A percentile compares a stretch with the other conserved stretches of the same genome.
Evolutionary conservation across 2,113 vertebrate species (phyloP).

Genomic region (Xiphophorus maculatus): DNA sequence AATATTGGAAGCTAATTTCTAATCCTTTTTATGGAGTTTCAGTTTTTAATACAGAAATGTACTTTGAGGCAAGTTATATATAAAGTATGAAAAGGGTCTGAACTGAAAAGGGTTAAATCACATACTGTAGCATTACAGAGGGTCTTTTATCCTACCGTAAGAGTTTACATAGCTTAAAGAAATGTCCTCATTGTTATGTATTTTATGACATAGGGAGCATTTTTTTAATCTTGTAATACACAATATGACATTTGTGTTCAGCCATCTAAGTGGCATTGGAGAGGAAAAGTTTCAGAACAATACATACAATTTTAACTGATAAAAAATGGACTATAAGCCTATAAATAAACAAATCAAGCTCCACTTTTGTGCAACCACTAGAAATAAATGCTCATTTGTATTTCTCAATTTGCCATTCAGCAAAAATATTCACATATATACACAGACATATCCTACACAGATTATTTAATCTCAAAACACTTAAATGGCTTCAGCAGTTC

Average conservation of each 20-base stretch:
- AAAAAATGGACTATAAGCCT: background rate
- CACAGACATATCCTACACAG: background rate
- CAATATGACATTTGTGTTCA: background rate
- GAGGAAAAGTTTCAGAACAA: background rate
- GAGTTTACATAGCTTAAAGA: too few relatives aligned
- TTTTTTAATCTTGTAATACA: too few relatives aligned
- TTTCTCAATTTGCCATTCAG: conserved; percentile 72
- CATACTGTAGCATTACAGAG: too few relatives aligned
- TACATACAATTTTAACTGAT: background rate
- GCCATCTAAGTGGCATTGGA: background rate
- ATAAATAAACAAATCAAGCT: conserved; percentile 41
- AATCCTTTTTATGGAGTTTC: too few relatives aligned
- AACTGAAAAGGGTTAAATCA: too few relatives aligned
- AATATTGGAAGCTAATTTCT: too few relatives aligned
- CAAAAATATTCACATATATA: conserved; percentile 8
- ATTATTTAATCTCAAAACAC: conserved; percentile 35
- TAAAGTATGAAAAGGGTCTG: too few relatives aligned
- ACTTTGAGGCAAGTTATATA: too few relatives aligned
- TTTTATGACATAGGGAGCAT: too few relatives aligned
- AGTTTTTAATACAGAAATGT: too few relatives aligned
- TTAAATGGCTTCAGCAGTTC: conserved; percentile 63
- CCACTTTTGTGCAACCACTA: conserved; percentile 75
- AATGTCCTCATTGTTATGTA: too few relatives aligned
- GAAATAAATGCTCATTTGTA: conserved; percentile 74
- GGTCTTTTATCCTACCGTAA: too few relatives aligned